These are phyloP conservation scores for Disparrhopalites patrizii DNA, from an alignment of 2,888 invertebrate genomes.

Conservation along the genomic window DNA sequence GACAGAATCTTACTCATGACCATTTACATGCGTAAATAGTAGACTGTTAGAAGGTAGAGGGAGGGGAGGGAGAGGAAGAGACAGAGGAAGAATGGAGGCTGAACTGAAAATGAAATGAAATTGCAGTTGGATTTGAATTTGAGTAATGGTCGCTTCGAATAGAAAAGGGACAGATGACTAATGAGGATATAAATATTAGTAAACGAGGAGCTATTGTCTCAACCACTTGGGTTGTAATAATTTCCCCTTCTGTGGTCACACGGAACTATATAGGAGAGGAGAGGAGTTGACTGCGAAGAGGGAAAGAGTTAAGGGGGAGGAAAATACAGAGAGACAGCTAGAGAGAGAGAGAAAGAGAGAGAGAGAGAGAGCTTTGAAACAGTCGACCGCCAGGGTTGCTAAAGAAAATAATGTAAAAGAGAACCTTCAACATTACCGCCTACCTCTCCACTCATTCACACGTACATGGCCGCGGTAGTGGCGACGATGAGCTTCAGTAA, in stretches of 20 bases:
- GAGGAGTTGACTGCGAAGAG: not conserved
- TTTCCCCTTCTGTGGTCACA: slow-evolving; percentile 30
- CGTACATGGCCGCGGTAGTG: not conserved
- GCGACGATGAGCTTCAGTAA: no score
- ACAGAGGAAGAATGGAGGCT: slow-evolving; percentile 25
- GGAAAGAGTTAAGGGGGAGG: not conserved
- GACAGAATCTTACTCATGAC: not conserved
- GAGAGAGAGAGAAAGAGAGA: not conserved
- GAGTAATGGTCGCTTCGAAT: slow-evolving; percentile 29
- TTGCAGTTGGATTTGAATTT: slow-evolving; percentile 33
- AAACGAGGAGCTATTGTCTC: slow-evolving; percentile 36
- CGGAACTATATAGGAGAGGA: no score
- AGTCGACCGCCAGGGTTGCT: no score
- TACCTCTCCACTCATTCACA: slow-evolving; percentile 2
- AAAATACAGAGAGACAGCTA: no score
- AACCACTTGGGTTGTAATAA: slow-evolving; percentile 28
- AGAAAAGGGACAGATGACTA: slow-evolving; percentile 45
- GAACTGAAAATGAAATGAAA: slow-evolving; percentile 40
- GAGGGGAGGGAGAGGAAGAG: no score
- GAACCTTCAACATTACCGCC: slow-evolving; percentile 1
- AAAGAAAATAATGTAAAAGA: no score
- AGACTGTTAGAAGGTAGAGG: slow-evolving; percentile 4
- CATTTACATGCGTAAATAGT: slow-evolving; percentile 19
- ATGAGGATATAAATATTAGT: slow-evolving; percentile 48
- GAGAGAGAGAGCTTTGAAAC: no score